Conservation (phyloP, 1,140 invertebrate genomes). For the Eufriesea mexicana region DNA sequence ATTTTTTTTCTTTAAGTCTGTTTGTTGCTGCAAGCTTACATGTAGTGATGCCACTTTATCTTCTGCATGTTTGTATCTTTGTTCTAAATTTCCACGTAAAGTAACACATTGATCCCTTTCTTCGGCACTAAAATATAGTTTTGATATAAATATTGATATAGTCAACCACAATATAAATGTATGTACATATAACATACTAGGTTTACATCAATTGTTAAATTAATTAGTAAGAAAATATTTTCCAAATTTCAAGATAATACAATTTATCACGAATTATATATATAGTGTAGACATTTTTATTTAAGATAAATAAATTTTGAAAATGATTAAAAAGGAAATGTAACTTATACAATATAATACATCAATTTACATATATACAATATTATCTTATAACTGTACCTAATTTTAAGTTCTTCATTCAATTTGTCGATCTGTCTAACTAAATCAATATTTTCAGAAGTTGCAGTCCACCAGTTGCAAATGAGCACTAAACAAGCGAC, state of each 20-base stretch:
- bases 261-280: background rate
- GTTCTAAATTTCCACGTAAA: constrained; percentile 65
- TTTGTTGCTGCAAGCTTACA: constrained; percentile 72
- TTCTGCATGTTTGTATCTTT: constrained; percentile 70
- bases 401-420: constrained; percentile 81
- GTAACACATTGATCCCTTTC: constrained; percentile 79
- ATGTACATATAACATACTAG: background rate
- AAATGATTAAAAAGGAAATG: background rate
- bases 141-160: background rate
- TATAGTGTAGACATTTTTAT: background rate
- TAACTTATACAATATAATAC: background rate
- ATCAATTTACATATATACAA: background rate
- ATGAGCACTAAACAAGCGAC: constrained; percentile 80
- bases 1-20: constrained; percentile 68
- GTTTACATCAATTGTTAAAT: background rate
- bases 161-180: background rate
- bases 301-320: background rate
- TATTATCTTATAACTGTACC: constrained; percentile 63
- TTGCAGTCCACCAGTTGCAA: constrained; percentile 82
- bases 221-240: constrained; percentile 5
- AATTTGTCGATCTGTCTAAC: constrained; percentile 81
- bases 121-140: constrained; percentile 71
- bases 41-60: constrained; percentile 71
- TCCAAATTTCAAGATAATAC: constrained; percentile 2
- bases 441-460: constrained; percentile 81